Base-by-base conservation (phyloP, 2,113 vertebrate genomes). In the Pollachius pollachius region DNA sequence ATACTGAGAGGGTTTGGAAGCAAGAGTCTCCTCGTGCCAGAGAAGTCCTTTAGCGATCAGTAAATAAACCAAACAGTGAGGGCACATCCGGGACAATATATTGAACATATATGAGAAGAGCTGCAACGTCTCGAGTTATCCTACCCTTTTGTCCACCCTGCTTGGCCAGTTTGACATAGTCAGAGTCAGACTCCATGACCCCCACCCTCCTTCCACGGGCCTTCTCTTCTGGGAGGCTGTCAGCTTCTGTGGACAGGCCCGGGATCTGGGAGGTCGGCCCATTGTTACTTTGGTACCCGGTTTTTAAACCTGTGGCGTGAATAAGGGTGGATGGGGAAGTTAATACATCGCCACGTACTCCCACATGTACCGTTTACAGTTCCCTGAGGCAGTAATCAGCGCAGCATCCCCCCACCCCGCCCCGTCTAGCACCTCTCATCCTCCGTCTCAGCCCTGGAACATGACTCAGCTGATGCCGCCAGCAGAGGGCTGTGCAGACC, bases 61-160 rank as follows among this genome's bases (percentile, higher is more conserved):
- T 15, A 25, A 21, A 65, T 4, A 54, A 52, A 13, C 0, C 9
- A n/a, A 57, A 65, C 71, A 12, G 0, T 11, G 13, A 2, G 19
- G 52, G 27, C 21, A 2, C 27, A 37, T 15, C 2, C 12, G 41
- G 41, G 41, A 69, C 2, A n/a, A 52, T 6, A 5, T 16, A 54
- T 11, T 12, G 23, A 4, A 9, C 34, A 64, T 13, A 6, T 1
- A 19, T 16, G 3, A 25, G 30, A 12, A 16, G 9, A 15, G 30
- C 15, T 15, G 34, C 15, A 21, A 61, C 61, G 30, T 18, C 15
- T 48, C 8, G 41, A 48, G 17, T 27, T 62, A 2, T 15, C 65
- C 1, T 85, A 92, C 91, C 89, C 30, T 84, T 89, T 12, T 90
- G 87, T 0, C 91, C 91, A 68, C 90, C 91, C 89, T 90, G 89